These are phyloP conservation scores for Porphyrio hochstetteri DNA, from an alignment of 2,113 vertebrate species.

Conservation along the genomic window DNA sequence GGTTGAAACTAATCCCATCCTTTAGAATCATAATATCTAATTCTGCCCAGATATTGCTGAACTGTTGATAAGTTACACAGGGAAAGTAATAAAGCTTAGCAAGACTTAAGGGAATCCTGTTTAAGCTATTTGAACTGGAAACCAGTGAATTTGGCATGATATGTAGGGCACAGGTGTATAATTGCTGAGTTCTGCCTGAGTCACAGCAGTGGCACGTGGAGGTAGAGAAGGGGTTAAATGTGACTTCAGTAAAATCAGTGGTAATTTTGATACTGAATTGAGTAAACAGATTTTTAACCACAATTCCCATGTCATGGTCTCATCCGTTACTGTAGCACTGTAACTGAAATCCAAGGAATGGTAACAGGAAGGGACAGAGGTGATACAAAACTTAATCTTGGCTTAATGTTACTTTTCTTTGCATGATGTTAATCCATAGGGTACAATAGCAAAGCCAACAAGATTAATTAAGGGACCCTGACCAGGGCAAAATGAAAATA, in stretches of 20 bases:
- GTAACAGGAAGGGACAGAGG: not conserved
- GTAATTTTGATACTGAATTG: not conserved
- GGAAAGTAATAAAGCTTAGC: not conserved
- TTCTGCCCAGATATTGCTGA: not conserved
- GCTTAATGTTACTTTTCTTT: not conserved
- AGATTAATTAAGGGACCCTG: not conserved
- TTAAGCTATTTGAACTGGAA: not conserved
- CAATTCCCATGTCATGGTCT: fast-evolving
- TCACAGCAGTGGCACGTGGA: not conserved
- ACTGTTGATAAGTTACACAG: not conserved
- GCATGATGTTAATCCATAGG: not conserved
- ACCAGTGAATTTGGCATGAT: fast-evolving
- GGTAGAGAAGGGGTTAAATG: not conserved
- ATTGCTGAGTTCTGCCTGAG: not conserved
- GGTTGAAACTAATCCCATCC: not conserved
- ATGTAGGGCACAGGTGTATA: not conserved
- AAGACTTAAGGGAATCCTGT: not conserved
- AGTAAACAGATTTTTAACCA: not conserved
- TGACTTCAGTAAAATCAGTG: not conserved
- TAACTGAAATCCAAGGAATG: fast-evolving
- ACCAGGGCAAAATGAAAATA: not conserved
- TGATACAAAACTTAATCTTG: not conserved
- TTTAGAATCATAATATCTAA: not conserved
- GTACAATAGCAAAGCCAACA: not conserved
- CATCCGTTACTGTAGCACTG: fast-evolving